Evolutionary conservation across 2,797 vertebrate genomes (phyloP), one percentile per base, ranked within the genome.

Genomic region (Eremophila alpestris): DNA sequence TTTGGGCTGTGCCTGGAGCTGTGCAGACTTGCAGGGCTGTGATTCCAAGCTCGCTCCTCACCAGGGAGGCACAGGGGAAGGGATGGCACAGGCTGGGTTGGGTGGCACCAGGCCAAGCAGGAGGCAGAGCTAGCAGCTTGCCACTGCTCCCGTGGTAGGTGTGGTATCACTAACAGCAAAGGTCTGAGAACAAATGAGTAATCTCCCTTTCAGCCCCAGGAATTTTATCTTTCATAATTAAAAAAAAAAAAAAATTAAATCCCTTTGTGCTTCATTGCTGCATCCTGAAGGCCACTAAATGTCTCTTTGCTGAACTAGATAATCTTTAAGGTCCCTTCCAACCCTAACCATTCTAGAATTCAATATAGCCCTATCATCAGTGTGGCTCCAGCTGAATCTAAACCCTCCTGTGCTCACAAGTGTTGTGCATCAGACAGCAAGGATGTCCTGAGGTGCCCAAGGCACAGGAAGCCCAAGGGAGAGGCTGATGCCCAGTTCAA

Each of bases 171-270:
- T 77, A 85, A 40, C 78, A 94, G 13, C 43, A 73, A n/a, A 89
- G 78, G 71, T 65, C 75, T 91, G 5, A 76, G 75, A 85, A 87
- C 58, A 89, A 90, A 80, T 75, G 83, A 74, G 56, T 94, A 83
- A 87, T 87, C 89, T 75, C 71, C 60, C 49, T 71, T 90, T 90
- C 90, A 75, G 52, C 9, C 52, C 20, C 67, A 38, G 63, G 22
- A 82, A n/a, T 69, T 88, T 63, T 6, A 1, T 48, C 29, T 62
- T 91, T 74, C 13, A 0, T 64, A 51, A 58, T 59, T 69, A 22
- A 65, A 64, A 52, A 52, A n/a, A 18, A 32, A 26, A 55, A 32
- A 23, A 16, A 34, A 19, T 5, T 10, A 26, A 30, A 68, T 22
- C 13, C 17, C 41, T 63, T 80, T 82, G 38, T 4, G 1, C 45